A percentile compares a stretch with the other conserved stretches of the same genome.
These are phyloP conservation scores for Xiphophorus couchianus DNA, from an alignment of 2,113 vertebrate genomes.

Conservation along the genomic window DNA sequence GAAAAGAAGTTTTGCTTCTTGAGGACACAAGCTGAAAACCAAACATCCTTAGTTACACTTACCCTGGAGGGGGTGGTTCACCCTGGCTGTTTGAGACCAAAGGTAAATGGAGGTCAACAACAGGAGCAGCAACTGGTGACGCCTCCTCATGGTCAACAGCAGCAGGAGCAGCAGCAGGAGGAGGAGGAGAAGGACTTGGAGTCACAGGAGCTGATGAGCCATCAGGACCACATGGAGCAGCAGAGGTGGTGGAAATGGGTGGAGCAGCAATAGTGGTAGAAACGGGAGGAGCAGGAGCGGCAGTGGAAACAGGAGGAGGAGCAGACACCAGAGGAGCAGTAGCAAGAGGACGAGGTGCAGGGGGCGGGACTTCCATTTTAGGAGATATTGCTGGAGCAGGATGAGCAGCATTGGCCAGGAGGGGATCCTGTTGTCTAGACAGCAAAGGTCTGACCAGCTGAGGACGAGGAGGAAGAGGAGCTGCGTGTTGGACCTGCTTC, in stretches of 20 bases:
- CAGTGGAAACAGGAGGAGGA: not conserved
- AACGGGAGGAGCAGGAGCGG: not conserved
- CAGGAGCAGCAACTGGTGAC: conserved; percentile 38
- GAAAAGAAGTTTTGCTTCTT: not conserved
- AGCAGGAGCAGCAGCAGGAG: conserved; percentile 37
- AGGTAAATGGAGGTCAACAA: conserved; percentile 72
- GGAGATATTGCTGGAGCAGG: conserved; percentile 57
- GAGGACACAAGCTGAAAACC: not conserved
- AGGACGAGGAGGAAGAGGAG: conserved; percentile 79
- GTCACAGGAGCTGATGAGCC: conserved; percentile 5
- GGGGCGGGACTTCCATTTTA: conserved; percentile 35
- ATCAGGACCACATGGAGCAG: not conserved
- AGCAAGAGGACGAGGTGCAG: conserved; percentile 5
- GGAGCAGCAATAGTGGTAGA: conserved; percentile 31
- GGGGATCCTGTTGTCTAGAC: conserved; percentile 90
- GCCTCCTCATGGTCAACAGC: conserved; percentile 27
- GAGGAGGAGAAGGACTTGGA: conserved; percentile 30
- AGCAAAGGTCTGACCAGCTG: conserved; percentile 79
- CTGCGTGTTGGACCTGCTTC: conserved; percentile 76
- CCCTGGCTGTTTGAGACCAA: conserved; percentile 83
- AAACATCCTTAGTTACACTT: conserved; percentile 1
- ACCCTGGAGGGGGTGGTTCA: conserved; percentile 79
- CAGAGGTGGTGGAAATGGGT: not conserved
- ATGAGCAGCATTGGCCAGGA: conserved; percentile 74
- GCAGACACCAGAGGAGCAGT: not conserved